Conservation (phyloP, 2,888 invertebrate species). For the Crocallis elinguaria region DNA sequence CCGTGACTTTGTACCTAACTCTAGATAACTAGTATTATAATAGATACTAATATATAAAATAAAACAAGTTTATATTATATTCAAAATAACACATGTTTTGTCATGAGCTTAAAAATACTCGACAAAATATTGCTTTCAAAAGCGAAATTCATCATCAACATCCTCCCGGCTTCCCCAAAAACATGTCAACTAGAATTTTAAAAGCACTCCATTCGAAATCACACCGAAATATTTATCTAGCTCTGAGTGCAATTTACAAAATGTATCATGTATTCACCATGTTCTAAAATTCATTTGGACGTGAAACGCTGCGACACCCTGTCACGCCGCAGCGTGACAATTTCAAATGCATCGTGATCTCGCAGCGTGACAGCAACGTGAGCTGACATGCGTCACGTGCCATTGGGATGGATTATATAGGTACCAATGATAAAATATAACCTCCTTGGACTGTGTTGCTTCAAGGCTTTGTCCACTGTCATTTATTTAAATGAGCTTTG, state of each 20-base stretch:
- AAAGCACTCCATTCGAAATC: constrained; percentile 14
- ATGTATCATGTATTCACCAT: constrained; percentile 15
- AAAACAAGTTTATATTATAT: no score
- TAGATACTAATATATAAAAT: no score
- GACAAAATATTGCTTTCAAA: no score
- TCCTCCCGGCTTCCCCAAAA: constrained; percentile 5
- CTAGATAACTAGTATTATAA: no score
- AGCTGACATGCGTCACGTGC: constrained; percentile 28
- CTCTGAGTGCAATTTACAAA: constrained; percentile 23
- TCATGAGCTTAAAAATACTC: no score
- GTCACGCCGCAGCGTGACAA: constrained; percentile 18
- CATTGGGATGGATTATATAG: no score
- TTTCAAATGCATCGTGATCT: constrained; percentile 32
- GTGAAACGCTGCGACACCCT: constrained; percentile 15
- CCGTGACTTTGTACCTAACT: no score
- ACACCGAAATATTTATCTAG: constrained; percentile 19
- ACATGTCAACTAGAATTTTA: constrained; percentile 18
- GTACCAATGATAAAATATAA: neutral
- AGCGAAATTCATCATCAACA: constrained; percentile 2
- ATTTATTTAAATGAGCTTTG: no score
- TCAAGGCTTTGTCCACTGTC: neutral
- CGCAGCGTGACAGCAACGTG: constrained; percentile 24
- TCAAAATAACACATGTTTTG: no score
- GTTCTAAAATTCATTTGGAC: constrained; percentile 25
- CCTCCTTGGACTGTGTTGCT: neutral